Conservation (phyloP, 2,113 vertebrate species). For the Oncorhynchus masou region DNA sequence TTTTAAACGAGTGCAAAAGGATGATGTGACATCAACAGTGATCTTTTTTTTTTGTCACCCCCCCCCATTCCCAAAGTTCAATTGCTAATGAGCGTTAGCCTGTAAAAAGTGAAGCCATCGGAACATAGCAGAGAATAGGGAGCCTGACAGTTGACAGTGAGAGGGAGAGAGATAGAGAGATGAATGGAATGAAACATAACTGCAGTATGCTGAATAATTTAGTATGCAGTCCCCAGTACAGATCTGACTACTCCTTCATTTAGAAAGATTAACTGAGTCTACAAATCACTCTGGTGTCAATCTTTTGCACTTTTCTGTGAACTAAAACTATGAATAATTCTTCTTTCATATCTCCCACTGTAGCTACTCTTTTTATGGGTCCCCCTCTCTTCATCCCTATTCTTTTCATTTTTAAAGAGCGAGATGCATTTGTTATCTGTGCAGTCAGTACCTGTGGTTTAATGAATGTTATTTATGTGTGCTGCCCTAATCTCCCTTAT, state of each 20-base stretch:
- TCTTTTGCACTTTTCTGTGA: slow-evolving; percentile 49
- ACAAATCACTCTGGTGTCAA: slow-evolving; percentile 67
- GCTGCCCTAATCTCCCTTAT: slow-evolving; percentile 63
- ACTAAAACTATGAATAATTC: slow-evolving; percentile 61
- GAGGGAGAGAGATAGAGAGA: slow-evolving; percentile 10
- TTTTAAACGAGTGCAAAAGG: slow-evolving; percentile 7
- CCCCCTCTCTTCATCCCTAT: slow-evolving; percentile 43
- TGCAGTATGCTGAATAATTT: slow-evolving; percentile 70
- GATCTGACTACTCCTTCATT: slow-evolving; percentile 68
- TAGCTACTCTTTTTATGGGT: slow-evolving; percentile 49
- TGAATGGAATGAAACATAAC: slow-evolving; percentile 61
- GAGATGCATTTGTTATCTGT: slow-evolving; percentile 60
- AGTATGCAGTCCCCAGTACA: slow-evolving; percentile 55
- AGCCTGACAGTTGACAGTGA: slow-evolving; percentile 53
- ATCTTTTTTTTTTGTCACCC: slow-evolving; percentile 22
- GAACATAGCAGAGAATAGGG: slow-evolving; percentile 33
- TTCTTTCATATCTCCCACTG: slow-evolving; percentile 56
- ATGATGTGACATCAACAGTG: slow-evolving; percentile 5
- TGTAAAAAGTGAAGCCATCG: slow-evolving; percentile 23
- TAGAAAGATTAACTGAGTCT: slow-evolving; percentile 68
- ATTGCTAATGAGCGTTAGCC: slow-evolving; percentile 43
- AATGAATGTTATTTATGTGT: slow-evolving; percentile 57
- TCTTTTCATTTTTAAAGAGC: slow-evolving; percentile 39
- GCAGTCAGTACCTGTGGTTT: slow-evolving; percentile 39
- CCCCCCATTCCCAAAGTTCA: slow-evolving; percentile 14